Evolutionary conservation across 2,113 vertebrate species (phyloP).

Genomic region (Siphamia tubifer): DNA sequence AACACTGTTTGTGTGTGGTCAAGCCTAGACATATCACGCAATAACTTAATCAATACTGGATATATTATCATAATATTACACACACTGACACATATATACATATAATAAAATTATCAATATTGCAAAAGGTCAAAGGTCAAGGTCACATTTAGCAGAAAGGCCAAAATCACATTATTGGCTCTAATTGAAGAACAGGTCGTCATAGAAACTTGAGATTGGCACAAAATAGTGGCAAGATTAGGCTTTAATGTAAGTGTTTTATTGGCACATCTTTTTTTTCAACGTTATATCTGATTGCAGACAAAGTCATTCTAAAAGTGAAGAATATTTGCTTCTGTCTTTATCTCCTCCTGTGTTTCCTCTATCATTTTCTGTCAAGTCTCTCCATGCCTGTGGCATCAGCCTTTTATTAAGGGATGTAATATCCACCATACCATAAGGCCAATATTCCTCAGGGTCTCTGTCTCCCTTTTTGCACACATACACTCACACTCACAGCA

Average conservation of each 20-base stretch:
- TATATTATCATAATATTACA: too few species aligned
- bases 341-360: neutral
- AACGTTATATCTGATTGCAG: constrained; percentile 9
- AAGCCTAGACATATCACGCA: too few species aligned
- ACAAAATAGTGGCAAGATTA: too few species aligned
- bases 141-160: too few species aligned
- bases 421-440: constrained; percentile 61
- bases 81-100: too few species aligned
- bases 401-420: constrained; percentile 67
- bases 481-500: constrained; percentile 9
- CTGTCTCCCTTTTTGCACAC: neutral
- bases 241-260: constrained; percentile 23
- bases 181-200: too few species aligned
- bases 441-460: constrained; percentile 38
- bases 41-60: too few species aligned
- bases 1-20: too few species aligned
- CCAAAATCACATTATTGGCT: too few species aligned
- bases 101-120: too few species aligned
- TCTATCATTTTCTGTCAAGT: neutral
- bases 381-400: constrained; percentile 41
- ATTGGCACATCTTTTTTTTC: constrained; percentile 7
- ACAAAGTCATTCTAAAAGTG: constrained; percentile 37
- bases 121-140: too few species aligned
- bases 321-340: constrained; percentile 5
- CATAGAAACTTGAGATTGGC: too few species aligned